phyloP scores from a whole-genome alignment of 2,113 vertebrate genomes.

The Alaudala cheleensis region DNA sequence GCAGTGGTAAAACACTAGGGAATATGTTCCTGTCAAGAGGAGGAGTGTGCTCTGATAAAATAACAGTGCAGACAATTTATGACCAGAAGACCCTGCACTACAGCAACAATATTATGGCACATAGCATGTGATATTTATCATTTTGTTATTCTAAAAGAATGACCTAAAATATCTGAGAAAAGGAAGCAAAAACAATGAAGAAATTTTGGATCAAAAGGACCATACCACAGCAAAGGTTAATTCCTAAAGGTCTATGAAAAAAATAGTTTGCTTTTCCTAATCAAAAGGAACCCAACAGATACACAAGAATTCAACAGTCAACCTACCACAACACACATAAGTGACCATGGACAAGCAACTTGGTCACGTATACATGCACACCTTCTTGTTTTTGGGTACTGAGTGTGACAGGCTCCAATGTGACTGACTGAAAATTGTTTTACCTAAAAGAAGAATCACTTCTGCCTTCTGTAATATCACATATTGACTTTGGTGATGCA shows the following conservation, averaged over 20 bases:
- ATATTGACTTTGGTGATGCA: background rate
- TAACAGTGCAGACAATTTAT: background rate
- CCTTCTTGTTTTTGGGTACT: background rate
- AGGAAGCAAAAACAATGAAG: background rate
- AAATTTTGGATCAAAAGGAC: background rate
- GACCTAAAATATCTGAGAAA: background rate
- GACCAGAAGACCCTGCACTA: background rate
- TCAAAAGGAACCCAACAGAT: background rate
- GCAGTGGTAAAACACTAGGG: background rate
- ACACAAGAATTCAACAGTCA: background rate
- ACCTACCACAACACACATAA: background rate
- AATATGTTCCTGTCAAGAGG: background rate
- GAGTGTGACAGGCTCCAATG: rapidly evolving
- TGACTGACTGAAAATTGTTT: background rate
- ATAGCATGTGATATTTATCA: background rate
- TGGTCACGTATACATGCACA: background rate
- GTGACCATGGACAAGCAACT: background rate
- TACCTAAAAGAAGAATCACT: background rate
- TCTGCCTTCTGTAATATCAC: background rate
- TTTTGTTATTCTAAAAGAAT: background rate
- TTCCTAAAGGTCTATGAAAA: background rate
- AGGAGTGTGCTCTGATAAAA: background rate
- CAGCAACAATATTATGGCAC: background rate
- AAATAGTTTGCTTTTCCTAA: background rate
- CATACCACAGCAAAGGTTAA: background rate